A percentile compares a stretch with the other conserved stretches of the same genome.
phyloP scores from a whole-genome alignment of 2,113 vertebrate species.

The Cavia aperea region DNA sequence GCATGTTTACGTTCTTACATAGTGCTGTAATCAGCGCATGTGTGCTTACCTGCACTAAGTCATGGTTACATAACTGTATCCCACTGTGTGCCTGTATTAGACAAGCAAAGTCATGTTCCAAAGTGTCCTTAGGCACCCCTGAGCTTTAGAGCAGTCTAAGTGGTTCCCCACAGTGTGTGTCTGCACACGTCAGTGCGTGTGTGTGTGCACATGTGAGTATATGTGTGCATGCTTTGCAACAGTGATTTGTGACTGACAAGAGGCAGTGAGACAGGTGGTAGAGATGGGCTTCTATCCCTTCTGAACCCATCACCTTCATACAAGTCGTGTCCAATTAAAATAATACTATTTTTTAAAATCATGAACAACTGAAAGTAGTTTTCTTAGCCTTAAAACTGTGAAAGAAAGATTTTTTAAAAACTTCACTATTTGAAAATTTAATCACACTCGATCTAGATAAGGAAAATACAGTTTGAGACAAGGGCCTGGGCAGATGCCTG shows the following conservation, averaged over 20 bases:
- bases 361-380: background rate
- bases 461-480: background rate
- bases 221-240: background rate
- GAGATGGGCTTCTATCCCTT: background rate
- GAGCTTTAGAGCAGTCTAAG: no score
- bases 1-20: no score
- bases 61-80: no score
- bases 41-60: no score
- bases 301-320: background rate
- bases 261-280: background rate
- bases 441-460: background rate
- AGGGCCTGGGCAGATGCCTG: background rate
- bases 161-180: no score
- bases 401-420: background rate
- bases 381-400: background rate
- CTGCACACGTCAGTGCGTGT: no score
- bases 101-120: no score
- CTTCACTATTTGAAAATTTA: background rate
- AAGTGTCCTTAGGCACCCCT: no score
- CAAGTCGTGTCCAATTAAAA: background rate
- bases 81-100: no score
- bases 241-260: background rate
- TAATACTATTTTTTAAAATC: background rate
- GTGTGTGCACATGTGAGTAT: no score
- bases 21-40: no score